Evolutionary conservation across 2,888 invertebrate species (phyloP).

Genomic region (Heliconius erato): DNA sequence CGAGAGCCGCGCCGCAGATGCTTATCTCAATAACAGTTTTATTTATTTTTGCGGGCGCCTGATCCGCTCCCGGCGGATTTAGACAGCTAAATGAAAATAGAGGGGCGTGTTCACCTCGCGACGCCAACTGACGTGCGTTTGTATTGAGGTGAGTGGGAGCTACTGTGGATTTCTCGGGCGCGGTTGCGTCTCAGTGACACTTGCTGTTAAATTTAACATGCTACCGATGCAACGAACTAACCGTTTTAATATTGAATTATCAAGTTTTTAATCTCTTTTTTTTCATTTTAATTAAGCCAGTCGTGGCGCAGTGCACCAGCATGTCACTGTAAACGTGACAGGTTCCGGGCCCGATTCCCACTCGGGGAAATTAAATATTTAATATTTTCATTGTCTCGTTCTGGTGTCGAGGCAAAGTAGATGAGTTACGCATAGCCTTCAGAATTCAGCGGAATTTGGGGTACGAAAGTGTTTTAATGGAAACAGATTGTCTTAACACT

Average conservation of each 20-base stretch:
- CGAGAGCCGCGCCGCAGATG: slow-evolving; percentile 84
- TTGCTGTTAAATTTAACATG: neutral
- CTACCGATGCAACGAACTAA: neutral
- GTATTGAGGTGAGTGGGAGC: slow-evolving; percentile 36
- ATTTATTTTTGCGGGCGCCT: slow-evolving; percentile 84
- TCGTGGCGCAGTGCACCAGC: too few species aligned
- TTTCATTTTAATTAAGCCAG: too few species aligned
- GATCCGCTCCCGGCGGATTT: slow-evolving; percentile 76
- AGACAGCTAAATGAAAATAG: slow-evolving; percentile 79
- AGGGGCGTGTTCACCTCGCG: slow-evolving; percentile 62
- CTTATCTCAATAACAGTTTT: slow-evolving; percentile 86
- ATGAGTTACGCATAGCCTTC: too few species aligned
- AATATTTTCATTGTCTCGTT: too few species aligned
- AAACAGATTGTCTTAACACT: too few species aligned
- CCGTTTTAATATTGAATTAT: neutral
- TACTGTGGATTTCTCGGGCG: slow-evolving; percentile 33
- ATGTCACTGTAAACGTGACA: too few species aligned
- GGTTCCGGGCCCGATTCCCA: too few species aligned
- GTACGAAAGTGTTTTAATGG: too few species aligned
- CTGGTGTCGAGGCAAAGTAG: too few species aligned
- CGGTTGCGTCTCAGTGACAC: slow-evolving; percentile 13
- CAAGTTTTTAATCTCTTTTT: too few species aligned
- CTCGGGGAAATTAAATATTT: too few species aligned
- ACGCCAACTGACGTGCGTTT: slow-evolving; percentile 49
- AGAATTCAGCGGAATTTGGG: too few species aligned